phyloP scores from a whole-genome alignment of 2,113 vertebrate genomes.

The Vombatus ursinus region DNA sequence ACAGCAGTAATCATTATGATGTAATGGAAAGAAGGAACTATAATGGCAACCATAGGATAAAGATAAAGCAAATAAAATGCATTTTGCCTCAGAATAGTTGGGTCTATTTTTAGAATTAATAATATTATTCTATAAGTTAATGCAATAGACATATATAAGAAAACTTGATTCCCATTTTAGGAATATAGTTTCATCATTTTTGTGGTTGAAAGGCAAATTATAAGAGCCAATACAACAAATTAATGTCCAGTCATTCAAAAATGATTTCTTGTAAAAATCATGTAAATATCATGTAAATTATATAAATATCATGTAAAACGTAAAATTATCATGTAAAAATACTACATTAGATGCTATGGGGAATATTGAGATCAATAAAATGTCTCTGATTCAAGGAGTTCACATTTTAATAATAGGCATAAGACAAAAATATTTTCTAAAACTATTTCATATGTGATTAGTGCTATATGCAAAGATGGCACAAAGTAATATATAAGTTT shows the following conservation, averaged over 20 bases:
- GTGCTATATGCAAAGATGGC: background rate
- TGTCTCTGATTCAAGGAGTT: background rate
- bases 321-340: background rate
- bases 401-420: background rate
- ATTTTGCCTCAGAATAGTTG: background rate
- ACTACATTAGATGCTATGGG: too few relatives aligned
- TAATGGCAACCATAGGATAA: background rate
- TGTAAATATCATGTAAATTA: too few relatives aligned
- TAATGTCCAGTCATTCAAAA: background rate
- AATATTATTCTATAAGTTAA: background rate
- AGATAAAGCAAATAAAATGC: background rate
- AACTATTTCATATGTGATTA: background rate
- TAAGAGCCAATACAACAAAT: background rate
- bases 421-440: background rate
- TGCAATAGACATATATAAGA: background rate
- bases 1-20: background rate
- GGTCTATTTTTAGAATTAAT: slow-evolving; percentile 16
- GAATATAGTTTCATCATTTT: background rate
- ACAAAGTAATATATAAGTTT: background rate
- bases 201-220: background rate
- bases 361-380: background rate
- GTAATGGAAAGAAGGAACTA: background rate
- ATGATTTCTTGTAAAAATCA: background rate
- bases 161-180: background rate
- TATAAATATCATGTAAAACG: too few relatives aligned